Conservation (phyloP, 2,113 vertebrate species). For the Picathartes gymnocephalus region DNA sequence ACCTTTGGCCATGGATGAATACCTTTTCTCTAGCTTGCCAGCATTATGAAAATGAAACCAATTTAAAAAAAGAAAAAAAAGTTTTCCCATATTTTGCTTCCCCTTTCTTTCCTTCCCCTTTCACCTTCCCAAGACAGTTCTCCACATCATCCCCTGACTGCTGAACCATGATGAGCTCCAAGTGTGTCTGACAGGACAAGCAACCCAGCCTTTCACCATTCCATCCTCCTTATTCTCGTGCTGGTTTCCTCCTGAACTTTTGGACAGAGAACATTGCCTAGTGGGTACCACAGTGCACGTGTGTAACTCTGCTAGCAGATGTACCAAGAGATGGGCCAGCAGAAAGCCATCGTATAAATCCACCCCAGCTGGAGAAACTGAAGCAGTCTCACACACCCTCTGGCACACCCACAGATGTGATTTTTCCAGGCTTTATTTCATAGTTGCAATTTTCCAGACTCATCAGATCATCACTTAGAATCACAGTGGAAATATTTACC, state of each 20-base stretch:
- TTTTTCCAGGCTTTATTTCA: not conserved
- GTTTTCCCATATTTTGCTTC: not conserved
- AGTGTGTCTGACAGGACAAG: not conserved
- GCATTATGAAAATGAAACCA: not conserved
- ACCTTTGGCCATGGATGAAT: not conserved
- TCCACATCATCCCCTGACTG: not conserved
- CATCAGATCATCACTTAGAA: not conserved
- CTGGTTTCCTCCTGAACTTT: not conserved
- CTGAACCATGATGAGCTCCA: not conserved
- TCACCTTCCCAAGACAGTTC: not conserved
- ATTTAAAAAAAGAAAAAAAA: no score
- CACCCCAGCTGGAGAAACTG: not conserved
- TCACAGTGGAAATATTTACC: not conserved
- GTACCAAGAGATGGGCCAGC: not conserved
- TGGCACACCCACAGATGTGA: not conserved
- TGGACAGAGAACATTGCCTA: not conserved
- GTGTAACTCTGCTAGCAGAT: not conserved
- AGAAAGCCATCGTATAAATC: not conserved
- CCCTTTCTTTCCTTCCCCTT: not conserved
- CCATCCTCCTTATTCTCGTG: not conserved
- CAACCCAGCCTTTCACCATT: not conserved
- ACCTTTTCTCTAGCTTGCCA: not conserved
- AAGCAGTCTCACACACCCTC: not conserved
- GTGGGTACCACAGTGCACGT: accelerated
- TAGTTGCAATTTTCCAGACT: not conserved